These are phyloP conservation scores for Zenarchopterus dispar DNA, from an alignment of 2,797 vertebrate genomes.

Conservation along the genomic window DNA sequence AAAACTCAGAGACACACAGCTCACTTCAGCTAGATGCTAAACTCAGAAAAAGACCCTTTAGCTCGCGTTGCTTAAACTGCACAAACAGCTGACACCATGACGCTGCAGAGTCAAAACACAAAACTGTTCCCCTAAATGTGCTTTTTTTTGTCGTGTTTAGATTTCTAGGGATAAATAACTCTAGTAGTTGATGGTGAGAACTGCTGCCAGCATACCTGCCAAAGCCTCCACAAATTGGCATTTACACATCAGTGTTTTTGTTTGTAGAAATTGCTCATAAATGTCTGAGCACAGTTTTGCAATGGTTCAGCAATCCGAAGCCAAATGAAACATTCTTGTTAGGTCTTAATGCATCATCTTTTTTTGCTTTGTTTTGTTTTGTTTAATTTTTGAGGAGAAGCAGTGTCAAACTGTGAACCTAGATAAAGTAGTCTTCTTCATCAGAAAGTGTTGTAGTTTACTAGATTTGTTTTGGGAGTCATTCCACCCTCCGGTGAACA, in stretches of 20 bases:
- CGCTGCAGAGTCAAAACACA: constrained; percentile 14
- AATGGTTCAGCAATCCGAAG: constrained; percentile 42
- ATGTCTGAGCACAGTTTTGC: constrained; percentile 14
- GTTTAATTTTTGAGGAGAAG: constrained; percentile 25
- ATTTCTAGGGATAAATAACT: constrained; percentile 3
- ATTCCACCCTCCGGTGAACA: constrained; percentile 2
- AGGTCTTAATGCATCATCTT: neutral
- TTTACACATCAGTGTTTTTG: constrained; percentile 14
- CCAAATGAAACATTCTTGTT: constrained; percentile 10
- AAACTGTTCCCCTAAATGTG: neutral
- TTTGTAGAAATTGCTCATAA: constrained; percentile 14
- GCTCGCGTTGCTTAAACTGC: constrained; percentile 9
- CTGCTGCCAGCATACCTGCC: constrained; percentile 31
- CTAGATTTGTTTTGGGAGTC: constrained; percentile 14
- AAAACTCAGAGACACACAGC: constrained; percentile 11
- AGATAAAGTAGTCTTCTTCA: constrained; percentile 4
- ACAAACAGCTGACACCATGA: neutral
- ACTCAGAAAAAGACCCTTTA: constrained; percentile 5
- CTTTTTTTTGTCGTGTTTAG: constrained; percentile 4
- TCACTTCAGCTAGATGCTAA: neutral
- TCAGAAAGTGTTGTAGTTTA: constrained; percentile 37
- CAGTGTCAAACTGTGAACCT: constrained; percentile 54
- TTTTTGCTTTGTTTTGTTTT: neutral
- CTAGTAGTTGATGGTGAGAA: constrained; percentile 4
- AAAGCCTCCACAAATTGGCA: constrained; percentile 28